Evolutionary conservation across 2,113 vertebrate genomes (phyloP).

Genomic region (Ictalurus punctatus): DNA sequence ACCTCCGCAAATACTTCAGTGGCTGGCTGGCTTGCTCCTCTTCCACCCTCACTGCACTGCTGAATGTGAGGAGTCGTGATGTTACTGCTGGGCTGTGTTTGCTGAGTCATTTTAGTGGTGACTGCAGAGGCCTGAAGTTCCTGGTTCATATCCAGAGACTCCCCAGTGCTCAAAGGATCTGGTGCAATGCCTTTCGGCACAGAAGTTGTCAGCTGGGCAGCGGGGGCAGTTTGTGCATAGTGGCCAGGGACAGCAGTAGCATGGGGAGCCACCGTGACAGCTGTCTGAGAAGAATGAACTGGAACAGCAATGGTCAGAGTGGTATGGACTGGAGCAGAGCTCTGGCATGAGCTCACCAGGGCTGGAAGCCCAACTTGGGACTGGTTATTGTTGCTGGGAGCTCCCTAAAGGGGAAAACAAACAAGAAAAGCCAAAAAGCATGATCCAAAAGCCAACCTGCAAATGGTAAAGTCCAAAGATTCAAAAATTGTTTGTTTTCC

Average conservation of each 20-base stretch:
- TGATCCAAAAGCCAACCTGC: background rate
- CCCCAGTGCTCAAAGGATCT: background rate
- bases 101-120: conserved; percentile 25
- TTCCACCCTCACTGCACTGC: background rate
- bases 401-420: conserved; percentile 15
- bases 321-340: background rate
- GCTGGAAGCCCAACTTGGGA: conserved; percentile 23
- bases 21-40: background rate
- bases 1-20: conserved; percentile 41
- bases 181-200: background rate
- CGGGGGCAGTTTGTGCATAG: conserved; percentile 16
- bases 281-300: conserved; percentile 19
- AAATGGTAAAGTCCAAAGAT: background rate
- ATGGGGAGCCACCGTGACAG: conserved; percentile 4
- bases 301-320: conserved; percentile 1
- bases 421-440: background rate
- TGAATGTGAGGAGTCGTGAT: conserved; percentile 22
- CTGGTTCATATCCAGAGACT: conserved; percentile 56
- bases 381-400: conserved; percentile 35
- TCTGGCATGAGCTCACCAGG: conserved; percentile 23
- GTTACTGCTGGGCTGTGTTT: conserved; percentile 64
- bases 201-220: conserved; percentile 29
- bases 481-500: background rate
- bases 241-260: conserved; percentile 30
- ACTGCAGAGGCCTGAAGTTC: conserved; percentile 61